Conservation (phyloP, 2,888 invertebrate genomes). For the Apoda limacodes region DNA sequence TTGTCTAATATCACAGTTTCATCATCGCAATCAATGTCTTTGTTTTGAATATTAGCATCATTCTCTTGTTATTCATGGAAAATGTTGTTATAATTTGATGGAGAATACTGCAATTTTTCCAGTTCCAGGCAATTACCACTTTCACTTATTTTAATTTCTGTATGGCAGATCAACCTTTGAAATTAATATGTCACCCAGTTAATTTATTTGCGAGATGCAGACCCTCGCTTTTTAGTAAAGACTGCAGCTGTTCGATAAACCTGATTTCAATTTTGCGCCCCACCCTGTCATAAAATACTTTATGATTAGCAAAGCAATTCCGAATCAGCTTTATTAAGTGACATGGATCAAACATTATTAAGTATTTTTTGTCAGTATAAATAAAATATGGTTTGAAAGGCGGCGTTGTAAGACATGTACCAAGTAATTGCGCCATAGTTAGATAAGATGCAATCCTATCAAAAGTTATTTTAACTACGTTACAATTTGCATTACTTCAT, state of each 20-base stretch:
- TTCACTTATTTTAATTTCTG: constrained; percentile 5
- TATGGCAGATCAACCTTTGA: constrained; percentile 8
- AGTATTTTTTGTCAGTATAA: neutral
- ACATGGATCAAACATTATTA: neutral
- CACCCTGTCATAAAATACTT: neutral
- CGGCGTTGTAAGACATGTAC: neutral
- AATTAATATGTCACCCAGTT: neutral
- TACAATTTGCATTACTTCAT: constrained; percentile 2
- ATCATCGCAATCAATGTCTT: constrained; percentile 1
- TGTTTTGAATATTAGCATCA: neutral
- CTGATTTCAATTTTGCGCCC: neutral
- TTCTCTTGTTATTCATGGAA: constrained; percentile 1
- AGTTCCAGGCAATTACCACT: constrained; percentile 8
- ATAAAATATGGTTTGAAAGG: constrained; percentile 3
- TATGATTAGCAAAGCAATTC: neutral
- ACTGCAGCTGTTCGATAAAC: neutral
- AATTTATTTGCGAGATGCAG: neutral
- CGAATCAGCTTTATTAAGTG: neutral
- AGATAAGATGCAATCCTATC: constrained; percentile 10
- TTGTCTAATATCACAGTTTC: constrained; percentile 1
- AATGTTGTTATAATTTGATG: constrained; percentile 6
- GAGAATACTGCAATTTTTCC: constrained; percentile 6
- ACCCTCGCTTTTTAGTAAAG: neutral
- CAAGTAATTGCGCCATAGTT: constrained; percentile 6
- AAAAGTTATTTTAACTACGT: constrained; percentile 9